A percentile compares a stretch with the other conserved stretches of the same genome.
These are phyloP conservation scores for Phaonia tiefii DNA, from an alignment of 2,888 invertebrate species.

Conservation along the genomic window DNA sequence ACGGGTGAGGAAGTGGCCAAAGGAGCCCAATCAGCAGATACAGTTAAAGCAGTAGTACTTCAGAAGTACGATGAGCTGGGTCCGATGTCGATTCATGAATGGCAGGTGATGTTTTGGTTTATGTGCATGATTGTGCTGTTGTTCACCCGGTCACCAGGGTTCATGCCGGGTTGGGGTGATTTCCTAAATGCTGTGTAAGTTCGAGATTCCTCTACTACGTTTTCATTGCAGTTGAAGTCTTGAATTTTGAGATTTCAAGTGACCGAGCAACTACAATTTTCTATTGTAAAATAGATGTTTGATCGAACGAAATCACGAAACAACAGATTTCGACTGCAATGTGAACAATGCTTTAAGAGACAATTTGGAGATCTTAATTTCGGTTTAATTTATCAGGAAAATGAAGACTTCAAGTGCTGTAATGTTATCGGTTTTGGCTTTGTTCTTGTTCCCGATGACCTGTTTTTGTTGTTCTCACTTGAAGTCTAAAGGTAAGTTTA, in stretches of 20 bases:
- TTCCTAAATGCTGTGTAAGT: slow-evolving; percentile 57
- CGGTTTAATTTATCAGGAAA: slow-evolving; percentile 61
- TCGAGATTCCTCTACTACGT: not conserved
- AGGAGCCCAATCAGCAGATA: slow-evolving; percentile 44
- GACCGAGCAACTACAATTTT: too few relatives aligned
- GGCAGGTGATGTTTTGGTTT: slow-evolving; percentile 62
- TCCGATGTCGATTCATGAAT: slow-evolving; percentile 61
- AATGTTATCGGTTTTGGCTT: slow-evolving; percentile 86
- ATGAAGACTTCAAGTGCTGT: slow-evolving; percentile 84
- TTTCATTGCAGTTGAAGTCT: not conserved
- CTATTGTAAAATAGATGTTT: too few relatives aligned
- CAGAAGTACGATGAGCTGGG: slow-evolving; percentile 64
- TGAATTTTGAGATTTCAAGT: too few relatives aligned
- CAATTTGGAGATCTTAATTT: too few relatives aligned
- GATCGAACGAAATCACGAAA: too few relatives aligned
- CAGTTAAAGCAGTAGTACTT: slow-evolving; percentile 55
- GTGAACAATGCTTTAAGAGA: too few relatives aligned
- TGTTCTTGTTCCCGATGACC: slow-evolving; percentile 90
- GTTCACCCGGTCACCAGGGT: slow-evolving; percentile 62
- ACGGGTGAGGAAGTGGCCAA: slow-evolving; percentile 58
- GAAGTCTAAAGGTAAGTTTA: slow-evolving; percentile 74
- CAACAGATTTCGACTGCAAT: too few relatives aligned
- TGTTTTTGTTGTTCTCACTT: slow-evolving; percentile 87
- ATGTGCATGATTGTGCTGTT: slow-evolving; percentile 57
- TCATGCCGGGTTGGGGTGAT: slow-evolving; percentile 64